Conservation (phyloP, 2,113 vertebrate genomes). For the Sitta europaea region DNA sequence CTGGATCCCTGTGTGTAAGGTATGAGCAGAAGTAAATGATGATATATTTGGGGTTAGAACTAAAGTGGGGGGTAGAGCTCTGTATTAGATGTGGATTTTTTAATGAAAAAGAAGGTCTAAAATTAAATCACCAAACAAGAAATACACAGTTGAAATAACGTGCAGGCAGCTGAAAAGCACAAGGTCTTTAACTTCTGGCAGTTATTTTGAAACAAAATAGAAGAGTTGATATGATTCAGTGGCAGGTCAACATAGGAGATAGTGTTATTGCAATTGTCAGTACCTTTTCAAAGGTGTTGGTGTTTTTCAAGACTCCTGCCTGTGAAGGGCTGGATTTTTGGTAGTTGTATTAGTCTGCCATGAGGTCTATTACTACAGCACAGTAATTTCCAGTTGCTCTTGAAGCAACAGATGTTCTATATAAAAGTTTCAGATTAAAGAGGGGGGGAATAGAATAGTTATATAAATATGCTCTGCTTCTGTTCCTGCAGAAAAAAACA, state of each 20-base stretch:
- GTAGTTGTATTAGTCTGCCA: fast-evolving
- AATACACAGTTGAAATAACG: fast-evolving
- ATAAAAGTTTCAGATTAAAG: neutral
- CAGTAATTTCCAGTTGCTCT: neutral
- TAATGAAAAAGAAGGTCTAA: neutral
- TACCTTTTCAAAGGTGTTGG: neutral
- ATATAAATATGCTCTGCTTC: neutral
- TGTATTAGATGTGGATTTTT: neutral
- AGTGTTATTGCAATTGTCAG: neutral
- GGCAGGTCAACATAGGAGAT: neutral
- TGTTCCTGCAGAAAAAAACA: neutral
- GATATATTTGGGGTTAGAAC: neutral
- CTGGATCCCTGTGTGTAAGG: neutral
- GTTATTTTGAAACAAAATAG: neutral
- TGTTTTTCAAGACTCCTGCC: neutral
- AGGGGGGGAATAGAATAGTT: neutral
- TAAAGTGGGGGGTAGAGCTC: neutral
- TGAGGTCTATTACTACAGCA: neutral
- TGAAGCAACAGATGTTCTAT: neutral
- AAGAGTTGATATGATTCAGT: neutral
- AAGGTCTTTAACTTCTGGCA: neutral
- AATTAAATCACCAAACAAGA: neutral
- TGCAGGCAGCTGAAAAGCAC: neutral
- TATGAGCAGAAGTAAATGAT: neutral
- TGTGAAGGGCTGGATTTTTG: neutral